phyloP scores from a whole-genome alignment of 2,888 invertebrate species.

The Aporophyla lueneburgensis region DNA sequence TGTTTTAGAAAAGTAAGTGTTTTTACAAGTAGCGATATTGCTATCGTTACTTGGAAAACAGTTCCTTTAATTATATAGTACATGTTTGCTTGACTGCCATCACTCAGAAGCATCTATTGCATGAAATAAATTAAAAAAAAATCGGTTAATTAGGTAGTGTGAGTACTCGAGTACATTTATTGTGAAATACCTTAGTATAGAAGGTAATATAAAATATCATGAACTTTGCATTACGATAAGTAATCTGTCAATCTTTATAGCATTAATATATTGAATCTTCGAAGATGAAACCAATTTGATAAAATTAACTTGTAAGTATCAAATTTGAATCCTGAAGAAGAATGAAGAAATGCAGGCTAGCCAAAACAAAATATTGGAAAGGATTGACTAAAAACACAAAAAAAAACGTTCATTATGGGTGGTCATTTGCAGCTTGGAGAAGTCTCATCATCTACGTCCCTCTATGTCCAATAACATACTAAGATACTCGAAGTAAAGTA shows the following conservation, averaged over 20 bases:
- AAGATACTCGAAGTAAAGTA: too few species aligned
- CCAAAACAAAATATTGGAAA: not conserved
- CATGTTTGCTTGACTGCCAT: not conserved
- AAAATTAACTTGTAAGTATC: not conserved
- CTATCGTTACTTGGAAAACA: too few species aligned
- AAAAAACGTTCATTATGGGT: not conserved
- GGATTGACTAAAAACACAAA: not conserved
- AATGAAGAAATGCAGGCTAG: not conserved
- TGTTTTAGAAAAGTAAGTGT: not conserved
- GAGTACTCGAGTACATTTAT: not conserved
- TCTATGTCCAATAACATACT: too few species aligned
- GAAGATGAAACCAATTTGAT: slow-evolving; percentile 8
- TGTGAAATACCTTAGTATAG: not conserved
- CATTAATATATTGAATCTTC: slow-evolving; percentile 14
- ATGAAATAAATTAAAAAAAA: not conserved
- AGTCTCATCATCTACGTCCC: not conserved
- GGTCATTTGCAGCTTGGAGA: not conserved
- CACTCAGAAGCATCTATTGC: not conserved
- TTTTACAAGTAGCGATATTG: too few species aligned
- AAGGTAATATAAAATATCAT: not conserved
- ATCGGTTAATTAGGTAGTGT: not conserved
- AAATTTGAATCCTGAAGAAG: not conserved
- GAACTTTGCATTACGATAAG: slow-evolving; percentile 23
- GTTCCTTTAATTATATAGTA: too few species aligned
- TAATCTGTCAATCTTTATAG: slow-evolving; percentile 20